phyloP scores from a whole-genome alignment of 2,888 invertebrate species.

The Chydorus sphaericus region DNA sequence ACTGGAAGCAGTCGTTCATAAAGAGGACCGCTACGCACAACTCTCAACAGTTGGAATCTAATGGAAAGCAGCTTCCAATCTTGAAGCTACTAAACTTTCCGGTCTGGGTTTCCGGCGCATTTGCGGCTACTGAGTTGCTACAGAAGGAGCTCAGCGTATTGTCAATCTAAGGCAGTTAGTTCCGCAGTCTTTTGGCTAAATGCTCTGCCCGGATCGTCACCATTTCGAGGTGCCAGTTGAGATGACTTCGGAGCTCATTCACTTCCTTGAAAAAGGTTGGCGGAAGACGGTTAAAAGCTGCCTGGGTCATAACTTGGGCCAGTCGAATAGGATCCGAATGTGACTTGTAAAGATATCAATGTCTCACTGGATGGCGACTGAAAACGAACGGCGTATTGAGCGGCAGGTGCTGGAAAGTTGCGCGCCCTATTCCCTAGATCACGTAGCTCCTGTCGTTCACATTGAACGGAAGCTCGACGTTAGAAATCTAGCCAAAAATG shows the following conservation, averaged over 20 bases:
- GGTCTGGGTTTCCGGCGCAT: not conserved
- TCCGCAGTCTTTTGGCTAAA: conserved; percentile 43
- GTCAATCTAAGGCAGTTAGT: conserved; percentile 48
- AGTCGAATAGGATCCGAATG: no score
- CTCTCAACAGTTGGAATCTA: no score
- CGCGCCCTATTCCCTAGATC: conserved; percentile 1
- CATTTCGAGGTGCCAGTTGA: not conserved
- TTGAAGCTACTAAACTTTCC: not conserved
- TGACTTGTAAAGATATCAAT: no score
- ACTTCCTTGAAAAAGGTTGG: no score
- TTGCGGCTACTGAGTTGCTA: conserved; percentile 40
- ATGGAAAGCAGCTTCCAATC: no score
- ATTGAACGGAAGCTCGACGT: conserved; percentile 40
- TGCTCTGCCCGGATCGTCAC: not conserved
- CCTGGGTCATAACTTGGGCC: no score
- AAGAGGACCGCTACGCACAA: conserved; percentile 46
- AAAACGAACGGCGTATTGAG: no score
- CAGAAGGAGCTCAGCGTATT: conserved; percentile 44
- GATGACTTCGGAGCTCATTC: no score
- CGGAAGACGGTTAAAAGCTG: no score
- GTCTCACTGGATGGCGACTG: no score
- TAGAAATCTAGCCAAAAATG: conserved; percentile 51
- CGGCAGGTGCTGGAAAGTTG: no score
- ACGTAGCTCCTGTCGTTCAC: conserved; percentile 31
- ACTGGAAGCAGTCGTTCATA: conserved; percentile 40